Conservation (phyloP, 2,113 vertebrate species). For the Cyanoderma ruficeps region DNA sequence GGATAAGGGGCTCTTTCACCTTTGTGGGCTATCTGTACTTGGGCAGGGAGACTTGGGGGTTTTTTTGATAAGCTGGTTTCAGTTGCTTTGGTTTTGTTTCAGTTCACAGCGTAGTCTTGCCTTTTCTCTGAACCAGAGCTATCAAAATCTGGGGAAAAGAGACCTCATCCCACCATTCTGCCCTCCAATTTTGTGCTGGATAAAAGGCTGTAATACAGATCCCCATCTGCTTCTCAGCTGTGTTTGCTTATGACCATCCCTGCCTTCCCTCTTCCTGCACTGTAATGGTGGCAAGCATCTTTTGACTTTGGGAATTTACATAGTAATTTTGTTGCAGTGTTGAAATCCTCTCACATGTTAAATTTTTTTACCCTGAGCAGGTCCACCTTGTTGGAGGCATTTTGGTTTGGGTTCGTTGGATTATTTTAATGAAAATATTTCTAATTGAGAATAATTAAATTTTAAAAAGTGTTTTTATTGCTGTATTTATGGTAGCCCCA, state of each 20-base stretch:
- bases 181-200: not conserved
- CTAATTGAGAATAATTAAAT: not conserved
- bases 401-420: accelerated
- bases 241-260: not conserved
- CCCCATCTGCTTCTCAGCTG: not conserved
- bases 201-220: not conserved
- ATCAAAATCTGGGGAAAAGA: not conserved
- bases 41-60: not conserved
- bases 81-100: not conserved
- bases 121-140: not conserved
- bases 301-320: not conserved
- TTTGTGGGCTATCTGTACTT: not conserved
- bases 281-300: not conserved
- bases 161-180: not conserved
- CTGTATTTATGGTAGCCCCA: not conserved
- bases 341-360: not conserved
- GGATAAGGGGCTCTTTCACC: not conserved
- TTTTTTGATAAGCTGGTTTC: not conserved
- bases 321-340: not conserved
- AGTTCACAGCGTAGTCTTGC: not conserved
- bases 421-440: not conserved
- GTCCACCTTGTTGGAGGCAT: accelerated
- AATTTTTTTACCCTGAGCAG: not conserved
- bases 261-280: not conserved
- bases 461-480: not conserved